Evolutionary conservation across 1,140 invertebrate species (phyloP), one percentile per base, ranked within the genome.

Genomic region (Penaeus vannamei): DNA sequence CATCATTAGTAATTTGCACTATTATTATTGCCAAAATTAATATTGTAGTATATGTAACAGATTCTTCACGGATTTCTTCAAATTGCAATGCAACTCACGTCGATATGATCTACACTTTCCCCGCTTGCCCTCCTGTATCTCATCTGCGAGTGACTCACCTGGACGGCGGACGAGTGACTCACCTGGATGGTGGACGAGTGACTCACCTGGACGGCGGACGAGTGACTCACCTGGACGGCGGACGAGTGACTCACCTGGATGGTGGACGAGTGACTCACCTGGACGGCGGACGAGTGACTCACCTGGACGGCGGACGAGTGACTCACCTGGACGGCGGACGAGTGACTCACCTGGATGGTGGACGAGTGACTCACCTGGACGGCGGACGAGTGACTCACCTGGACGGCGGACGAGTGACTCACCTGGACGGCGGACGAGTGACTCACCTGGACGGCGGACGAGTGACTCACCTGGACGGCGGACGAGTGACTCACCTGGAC

Each of bases 191-290:
- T 85, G 20, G 86, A 85, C 86, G 94, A 94, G 8, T n/a, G n/a
- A n/a, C n/a, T n/a, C n/a, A n/a, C n/a, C n/a, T n/a, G 91, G 3
- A 91, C 60, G 4, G 91, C 88, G 20, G 86, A 85, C 86, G 94
- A 94, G 8, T n/a, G n/a, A n/a, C n/a, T n/a, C n/a, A n/a, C n/a
- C n/a, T n/a, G 91, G 3, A 91, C 60, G 4, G 91, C 88, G 20
- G 86, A 85, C 86, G 94, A 94, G 8, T n/a, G n/a, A n/a, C n/a
- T n/a, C n/a, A n/a, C n/a, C n/a, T n/a, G 91, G 3, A 91, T 61
- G 4, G 91, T 85, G 20, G 86, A 85, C 86, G 94, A 94, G 8
- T n/a, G n/a, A n/a, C n/a, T n/a, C n/a, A n/a, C n/a, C n/a, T n/a
- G 91, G 3, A 91, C 60, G 4, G 91, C 88, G 20, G 86, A 85